A percentile compares a stretch with the other conserved stretches of the same genome.
Conservation (phyloP, 2,113 vertebrate species). For the Mustelus asterias region DNA sequence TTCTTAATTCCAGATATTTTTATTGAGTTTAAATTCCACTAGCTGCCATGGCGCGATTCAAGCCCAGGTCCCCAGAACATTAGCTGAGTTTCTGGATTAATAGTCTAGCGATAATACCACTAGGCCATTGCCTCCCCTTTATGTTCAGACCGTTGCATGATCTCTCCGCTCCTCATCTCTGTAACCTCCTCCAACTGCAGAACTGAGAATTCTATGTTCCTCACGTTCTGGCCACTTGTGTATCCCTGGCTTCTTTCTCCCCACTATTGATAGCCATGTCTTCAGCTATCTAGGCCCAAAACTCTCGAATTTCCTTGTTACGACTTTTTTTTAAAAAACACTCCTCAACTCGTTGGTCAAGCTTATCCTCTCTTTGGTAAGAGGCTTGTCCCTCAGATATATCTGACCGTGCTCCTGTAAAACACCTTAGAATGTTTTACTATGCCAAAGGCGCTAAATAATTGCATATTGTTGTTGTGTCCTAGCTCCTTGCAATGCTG, state of each 20-base stretch:
- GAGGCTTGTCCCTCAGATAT: background rate
- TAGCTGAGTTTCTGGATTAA: too few species aligned
- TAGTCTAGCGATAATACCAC: too few species aligned
- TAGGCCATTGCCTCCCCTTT: background rate
- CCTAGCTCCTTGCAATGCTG: background rate
- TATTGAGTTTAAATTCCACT: too few species aligned
- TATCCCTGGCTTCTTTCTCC: background rate
- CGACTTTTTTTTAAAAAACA: background rate
- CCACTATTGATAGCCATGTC: background rate
- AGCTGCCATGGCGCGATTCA: too few species aligned
- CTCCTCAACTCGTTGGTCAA: background rate
- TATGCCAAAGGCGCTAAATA: background rate
- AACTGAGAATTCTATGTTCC: background rate
- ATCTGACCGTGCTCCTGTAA: background rate
- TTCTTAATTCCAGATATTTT: too few species aligned
- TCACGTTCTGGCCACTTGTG: background rate
- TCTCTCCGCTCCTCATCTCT: background rate
- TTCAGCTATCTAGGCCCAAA: background rate
- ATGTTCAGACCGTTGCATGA: background rate
- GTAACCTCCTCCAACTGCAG: background rate
- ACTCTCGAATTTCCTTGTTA: background rate
- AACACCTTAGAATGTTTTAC: background rate
- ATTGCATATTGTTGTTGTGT: background rate
- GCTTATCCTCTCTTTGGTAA: constrained; percentile 3
- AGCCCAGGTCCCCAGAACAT: too few species aligned